Conservation (phyloP, 2,113 vertebrate species). For the Tilapia sparmanii region DNA sequence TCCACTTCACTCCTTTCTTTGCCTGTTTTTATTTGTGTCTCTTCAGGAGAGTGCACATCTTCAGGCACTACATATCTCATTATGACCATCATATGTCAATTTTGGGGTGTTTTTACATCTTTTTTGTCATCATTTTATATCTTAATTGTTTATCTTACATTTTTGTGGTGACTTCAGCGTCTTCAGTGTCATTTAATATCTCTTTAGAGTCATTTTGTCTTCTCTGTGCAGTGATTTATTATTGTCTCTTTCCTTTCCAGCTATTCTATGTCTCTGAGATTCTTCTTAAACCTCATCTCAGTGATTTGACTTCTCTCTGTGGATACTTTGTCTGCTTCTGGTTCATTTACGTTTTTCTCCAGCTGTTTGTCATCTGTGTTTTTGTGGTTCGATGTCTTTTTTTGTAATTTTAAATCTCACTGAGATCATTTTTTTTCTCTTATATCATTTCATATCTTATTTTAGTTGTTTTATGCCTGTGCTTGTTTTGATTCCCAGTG, state of each 20-base stretch:
- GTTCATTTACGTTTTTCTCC: neutral
- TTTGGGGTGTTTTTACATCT: neutral
- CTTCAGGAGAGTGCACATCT: neutral
- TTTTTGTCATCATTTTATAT: neutral
- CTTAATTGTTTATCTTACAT: neutral
- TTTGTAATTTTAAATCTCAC: neutral
- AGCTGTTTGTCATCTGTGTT: neutral
- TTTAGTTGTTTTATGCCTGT: neutral
- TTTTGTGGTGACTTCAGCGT: neutral
- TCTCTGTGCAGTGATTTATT: neutral
- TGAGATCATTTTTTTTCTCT: neutral
- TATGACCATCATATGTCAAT: neutral
- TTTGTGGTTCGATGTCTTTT: neutral
- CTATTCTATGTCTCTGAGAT: neutral
- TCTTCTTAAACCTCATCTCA: neutral
- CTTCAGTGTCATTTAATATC: neutral
- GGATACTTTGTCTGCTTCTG: neutral
- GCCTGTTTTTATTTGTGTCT: neutral
- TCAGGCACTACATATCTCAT: neutral
- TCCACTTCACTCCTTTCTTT: neutral
- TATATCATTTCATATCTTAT: neutral
- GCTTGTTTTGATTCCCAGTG: neutral
- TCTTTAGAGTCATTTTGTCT: neutral
- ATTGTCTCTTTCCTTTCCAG: neutral
- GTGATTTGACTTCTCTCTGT: neutral